These are phyloP conservation scores for Dolichallabes microphthalmus DNA, from an alignment of 2,113 vertebrate genomes.

Conservation along the genomic window DNA sequence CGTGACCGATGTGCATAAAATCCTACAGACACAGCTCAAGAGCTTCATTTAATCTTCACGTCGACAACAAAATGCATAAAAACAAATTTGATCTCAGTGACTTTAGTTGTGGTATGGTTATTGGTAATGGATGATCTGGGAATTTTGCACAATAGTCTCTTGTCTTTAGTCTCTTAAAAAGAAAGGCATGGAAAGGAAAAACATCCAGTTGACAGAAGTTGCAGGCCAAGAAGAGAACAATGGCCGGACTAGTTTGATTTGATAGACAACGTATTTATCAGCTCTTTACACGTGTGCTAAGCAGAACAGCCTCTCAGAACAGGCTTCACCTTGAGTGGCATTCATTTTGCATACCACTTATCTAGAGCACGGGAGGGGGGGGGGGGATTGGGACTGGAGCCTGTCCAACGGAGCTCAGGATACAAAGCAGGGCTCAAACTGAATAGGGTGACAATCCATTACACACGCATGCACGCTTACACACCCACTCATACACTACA, in stretches of 20 bases:
- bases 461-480: too few relatives aligned
- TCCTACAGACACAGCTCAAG: not conserved
- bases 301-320: not conserved
- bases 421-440: too few relatives aligned
- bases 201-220: not conserved
- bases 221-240: not conserved
- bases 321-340: not conserved
- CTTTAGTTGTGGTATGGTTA: not conserved
- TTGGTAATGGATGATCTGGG: not conserved
- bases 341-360: too few relatives aligned
- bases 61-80: not conserved
- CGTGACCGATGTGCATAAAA: not conserved
- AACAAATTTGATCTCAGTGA: not conserved
- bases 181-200: not conserved
- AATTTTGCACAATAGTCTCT: not conserved
- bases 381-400: too few relatives aligned
- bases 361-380: too few relatives aligned
- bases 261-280: not conserved
- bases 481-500: too few relatives aligned
- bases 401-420: too few relatives aligned
- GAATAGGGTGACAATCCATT: too few relatives aligned
- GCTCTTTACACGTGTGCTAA: not conserved
- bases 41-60: not conserved
- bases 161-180: not conserved
- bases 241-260: not conserved